Base-by-base conservation (phyloP, 2,113 vertebrate genomes). In the Gnathochromis pfefferi region DNA sequence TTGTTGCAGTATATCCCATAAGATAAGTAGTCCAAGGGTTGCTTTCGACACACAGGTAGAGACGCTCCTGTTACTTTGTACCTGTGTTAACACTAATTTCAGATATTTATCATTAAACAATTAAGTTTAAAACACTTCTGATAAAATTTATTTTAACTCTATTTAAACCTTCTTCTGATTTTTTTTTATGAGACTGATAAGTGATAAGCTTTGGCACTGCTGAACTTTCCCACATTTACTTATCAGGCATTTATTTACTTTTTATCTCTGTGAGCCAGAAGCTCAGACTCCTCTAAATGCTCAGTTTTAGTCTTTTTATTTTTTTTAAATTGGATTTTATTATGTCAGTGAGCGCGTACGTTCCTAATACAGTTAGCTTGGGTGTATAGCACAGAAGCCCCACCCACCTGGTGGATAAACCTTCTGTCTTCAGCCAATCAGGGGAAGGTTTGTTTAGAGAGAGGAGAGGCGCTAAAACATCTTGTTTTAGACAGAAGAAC, bases 291-390 rank as follows among this genome's bases (percentile, higher is more conserved):
- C 19, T 65, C 7, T 38, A 38, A 65, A 65, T 38, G 21, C 40
- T 45, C 8, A 73, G 3, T 45, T 23, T 70, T 23, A 70, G 35
- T 9, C 35, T 23, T 40, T 73, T 63, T 63, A 3, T 31, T 16
- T 28, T 28, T 23, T 26, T 19, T 0, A 4, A 10, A 12, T 26
- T 26, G 40, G 4, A 47, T 47, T 47, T 75, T 47, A 47, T 47
- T 45, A 28, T 11, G 21, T 75, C 40, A 75, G 14, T 7, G 9
- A 47, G 14, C 1, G 23, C 0, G 0, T 45, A 45, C 0, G 3
- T 73, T 45, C 21, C 14, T 73, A 73, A 73, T 17, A 73, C 40
- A 65, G 6, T 65, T 65, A 65, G 6, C 40, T 19, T 26, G 28
- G 40, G 40, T 26, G 40, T 17, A 75, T 5, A 28, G 21, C 21